These are phyloP conservation scores for Bombus confusus DNA, from an alignment of 1,140 invertebrate species.

Conservation along the genomic window DNA sequence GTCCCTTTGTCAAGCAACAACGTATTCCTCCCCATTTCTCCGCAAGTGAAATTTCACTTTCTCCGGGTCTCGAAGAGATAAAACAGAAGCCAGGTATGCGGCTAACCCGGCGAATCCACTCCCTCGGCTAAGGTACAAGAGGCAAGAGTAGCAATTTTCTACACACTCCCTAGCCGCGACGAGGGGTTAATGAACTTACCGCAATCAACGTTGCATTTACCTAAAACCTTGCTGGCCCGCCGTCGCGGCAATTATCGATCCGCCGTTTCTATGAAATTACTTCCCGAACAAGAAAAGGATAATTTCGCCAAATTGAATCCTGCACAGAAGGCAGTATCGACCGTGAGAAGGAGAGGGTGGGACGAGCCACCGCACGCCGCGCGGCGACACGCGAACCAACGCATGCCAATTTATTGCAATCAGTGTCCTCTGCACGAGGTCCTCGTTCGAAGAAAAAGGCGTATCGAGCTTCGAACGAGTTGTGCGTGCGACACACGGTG, in stretches of 20 bases:
- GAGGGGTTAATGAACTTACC: constrained; percentile 51
- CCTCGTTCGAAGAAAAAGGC: constrained; percentile 52
- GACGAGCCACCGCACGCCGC: not conserved
- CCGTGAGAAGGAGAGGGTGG: not conserved
- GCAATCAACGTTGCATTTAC: constrained; percentile 51
- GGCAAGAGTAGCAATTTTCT: constrained; percentile 38
- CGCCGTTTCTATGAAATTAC: constrained; percentile 50
- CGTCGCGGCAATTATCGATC: constrained; percentile 46
- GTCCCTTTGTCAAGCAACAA: not conserved
- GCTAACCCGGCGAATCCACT: not conserved
- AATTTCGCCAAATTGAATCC: constrained; percentile 54
- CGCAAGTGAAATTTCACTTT: constrained; percentile 8
- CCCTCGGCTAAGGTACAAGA: too few species aligned
- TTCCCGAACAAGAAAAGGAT: constrained; percentile 53
- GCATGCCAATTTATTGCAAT: constrained; percentile 75
- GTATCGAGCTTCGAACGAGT: constrained; percentile 51
- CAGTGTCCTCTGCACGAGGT: constrained; percentile 60
- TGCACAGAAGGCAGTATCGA: constrained; percentile 28
- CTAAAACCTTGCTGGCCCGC: constrained; percentile 32
- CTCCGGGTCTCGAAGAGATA: not conserved
- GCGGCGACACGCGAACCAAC: constrained; percentile 65
- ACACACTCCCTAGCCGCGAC: constrained; percentile 13
- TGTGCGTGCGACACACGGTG: constrained; percentile 25
- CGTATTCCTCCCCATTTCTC: too few species aligned
- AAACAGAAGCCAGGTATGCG: not conserved